Conservation (phyloP, 53 echinoderm and acorn worm genomes). For the Pentamera pediparva region DNA sequence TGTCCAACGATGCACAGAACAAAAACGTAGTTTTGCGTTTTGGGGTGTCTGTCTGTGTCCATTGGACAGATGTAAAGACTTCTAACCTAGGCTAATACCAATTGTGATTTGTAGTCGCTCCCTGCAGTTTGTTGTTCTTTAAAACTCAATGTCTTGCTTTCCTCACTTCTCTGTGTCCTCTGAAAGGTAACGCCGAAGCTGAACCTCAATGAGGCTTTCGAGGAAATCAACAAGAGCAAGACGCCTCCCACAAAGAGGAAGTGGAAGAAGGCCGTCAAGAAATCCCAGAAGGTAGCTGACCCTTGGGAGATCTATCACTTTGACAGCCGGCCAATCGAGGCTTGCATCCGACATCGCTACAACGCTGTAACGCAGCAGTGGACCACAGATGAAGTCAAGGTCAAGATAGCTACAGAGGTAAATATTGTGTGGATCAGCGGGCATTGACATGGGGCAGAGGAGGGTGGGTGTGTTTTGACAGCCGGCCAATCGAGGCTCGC, state of each 20-base stretch:
- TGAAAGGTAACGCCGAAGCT: not conserved
- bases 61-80: too few relatives aligned
- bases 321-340: slow-evolving; percentile 61
- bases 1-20: too few relatives aligned
- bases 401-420: slow-evolving; percentile 80
- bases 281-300: slow-evolving; percentile 48
- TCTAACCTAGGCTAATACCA: too few relatives aligned
- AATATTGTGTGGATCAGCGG: too few relatives aligned
- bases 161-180: too few relatives aligned
- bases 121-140: too few relatives aligned
- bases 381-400: slow-evolving; percentile 68
- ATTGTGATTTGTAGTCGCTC: too few relatives aligned
- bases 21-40: too few relatives aligned
- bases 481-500: slow-evolving; percentile 53
- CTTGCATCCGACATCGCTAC: slow-evolving; percentile 70
- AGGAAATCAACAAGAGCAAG: slow-evolving; percentile 19
- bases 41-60: too few relatives aligned
- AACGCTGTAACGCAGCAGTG: slow-evolving; percentile 67
- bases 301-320: slow-evolving; percentile 85
- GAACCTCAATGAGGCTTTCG: slow-evolving; percentile 18
- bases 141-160: too few relatives aligned
- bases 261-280: slow-evolving; percentile 64
- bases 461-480: too few relatives aligned
- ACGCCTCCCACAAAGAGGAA: slow-evolving; percentile 49
- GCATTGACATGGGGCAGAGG: too few relatives aligned